Base-by-base conservation (phyloP, 2,888 invertebrate genomes). In the Belgica antarctica region DNA sequence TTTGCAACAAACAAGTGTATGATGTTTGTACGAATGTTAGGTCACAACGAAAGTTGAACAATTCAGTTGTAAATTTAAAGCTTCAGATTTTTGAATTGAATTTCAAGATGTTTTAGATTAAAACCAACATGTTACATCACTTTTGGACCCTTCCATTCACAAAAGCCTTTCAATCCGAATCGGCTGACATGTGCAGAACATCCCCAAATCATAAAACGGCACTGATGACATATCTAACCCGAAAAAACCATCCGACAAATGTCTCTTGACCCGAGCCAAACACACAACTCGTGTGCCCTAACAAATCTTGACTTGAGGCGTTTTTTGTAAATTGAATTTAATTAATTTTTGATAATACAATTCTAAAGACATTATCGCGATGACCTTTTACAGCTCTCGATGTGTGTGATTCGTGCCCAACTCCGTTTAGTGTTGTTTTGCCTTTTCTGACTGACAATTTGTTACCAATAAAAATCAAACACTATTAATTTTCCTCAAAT, bases 381-480 rank as follows among this genome's bases (percentile, higher is more conserved):
- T 52, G 52, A 52, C 52, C 52, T 52, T 52, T 52, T 24, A 24
- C 52, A 52, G 8, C 22, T 52, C 12, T 52, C 24, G 24, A 7
- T 7, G 10, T 10, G 10, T 8, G 10, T 34, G 10, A 8, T 34
- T 34, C 12, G 10, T 34, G 34, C 7, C 34, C 34, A 7, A 34
- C 34, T 34, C 34, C 34, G 34, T 34, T 10, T 34, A 8, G 34
- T 34, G 34, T 7, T 10, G 10, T 12, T 34, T 12, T 8, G 34
- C 34, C 12, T 7, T 12, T 47, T 47, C 52, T 2, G 52, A 52
- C 24, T 52, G 52, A 52, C 52, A 41, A 61, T 63, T 36, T 63
- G 63, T 63, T n/a, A 41, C 36, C 36, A 63, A 63, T 41, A 63
- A 66, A 47, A 66, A 47, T 66, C 63, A 65, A 62, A 19, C 15